Base-by-base conservation (phyloP, 2,888 invertebrate species). In the Brachypterus glaber region DNA sequence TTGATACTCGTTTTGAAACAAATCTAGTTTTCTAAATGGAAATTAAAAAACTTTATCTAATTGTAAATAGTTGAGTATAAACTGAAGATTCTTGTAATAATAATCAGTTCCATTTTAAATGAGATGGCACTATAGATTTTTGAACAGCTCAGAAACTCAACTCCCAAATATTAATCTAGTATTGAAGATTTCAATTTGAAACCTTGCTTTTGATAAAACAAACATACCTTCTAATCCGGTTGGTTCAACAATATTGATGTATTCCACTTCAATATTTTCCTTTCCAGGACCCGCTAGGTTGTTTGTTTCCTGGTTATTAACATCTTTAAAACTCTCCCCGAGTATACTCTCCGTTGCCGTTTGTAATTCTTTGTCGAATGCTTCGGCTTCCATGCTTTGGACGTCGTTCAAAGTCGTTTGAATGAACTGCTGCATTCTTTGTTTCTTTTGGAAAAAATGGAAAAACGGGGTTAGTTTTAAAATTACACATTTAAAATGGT, bases 341-440 rank as follows among this genome's bases (percentile, higher is more conserved):
- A 57, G 45, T 47, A 74, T 74, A 46, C 72, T 73, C 2, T 74
- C 72, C 4, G 74, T 73, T 3, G 74, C 74, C 1, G 69, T 68
- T 43, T 68, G 69, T 5, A 73, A 60, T 54, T 74, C 73, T 35
- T 69, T 69, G 45, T 67, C 65, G 55, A 44, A 64, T 4, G 45
- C 48, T 29, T 57, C 54, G 60, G 49, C 68, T 59, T 49, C 60
- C 49, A 40, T 4, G 7, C 33, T 63, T 55, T 51, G 68, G 58
- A 44, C 47, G 26, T 54, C 55, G 30, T 53, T 55, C 26, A 50
- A 50, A 4, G 50, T 45, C 36, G 53, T 66, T 59, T 71, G 67
- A 43, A 71, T 68, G 54, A 71, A 71, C 42, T 71, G 59, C 48
- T 71, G 70, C 54, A 74, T 64, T 27, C 72, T 64, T 59, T 73